Evolutionary conservation across 1,140 invertebrate genomes (phyloP).

Genomic region (Bombus soroeensis): DNA sequence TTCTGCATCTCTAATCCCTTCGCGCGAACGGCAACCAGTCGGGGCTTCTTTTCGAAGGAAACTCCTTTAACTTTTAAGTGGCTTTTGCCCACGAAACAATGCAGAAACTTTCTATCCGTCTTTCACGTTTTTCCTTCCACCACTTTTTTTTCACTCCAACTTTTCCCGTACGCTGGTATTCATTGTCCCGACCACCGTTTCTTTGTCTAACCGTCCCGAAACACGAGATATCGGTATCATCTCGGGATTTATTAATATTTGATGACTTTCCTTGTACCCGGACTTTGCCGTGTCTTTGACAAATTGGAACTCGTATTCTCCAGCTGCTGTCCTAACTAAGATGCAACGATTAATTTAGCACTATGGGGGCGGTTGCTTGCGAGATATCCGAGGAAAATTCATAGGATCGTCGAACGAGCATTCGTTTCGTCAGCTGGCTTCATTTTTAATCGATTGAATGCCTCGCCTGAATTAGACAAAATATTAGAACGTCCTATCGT

Average conservation of each 20-base stretch:
- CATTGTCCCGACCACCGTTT: slow-evolving; percentile 14
- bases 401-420: background rate
- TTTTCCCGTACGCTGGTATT: background rate
- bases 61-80: slow-evolving; percentile 74
- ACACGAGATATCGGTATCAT: slow-evolving; percentile 24
- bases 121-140: slow-evolving; percentile 10
- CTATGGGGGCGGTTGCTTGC: background rate
- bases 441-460: background rate
- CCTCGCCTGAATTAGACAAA: background rate
- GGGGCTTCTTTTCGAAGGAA: slow-evolving; percentile 57
- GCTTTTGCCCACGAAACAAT: slow-evolving; percentile 69
- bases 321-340: background rate
- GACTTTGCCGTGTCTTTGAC: background rate
- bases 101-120: slow-evolving; percentile 61
- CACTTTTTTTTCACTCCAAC: background rate
- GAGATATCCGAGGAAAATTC: background rate
- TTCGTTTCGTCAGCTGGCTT: background rate
- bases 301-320: background rate
- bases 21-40: slow-evolving; percentile 1
- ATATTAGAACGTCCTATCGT: background rate
- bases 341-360: background rate
- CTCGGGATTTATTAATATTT: slow-evolving; percentile 23
- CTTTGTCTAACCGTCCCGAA: slow-evolving; percentile 28
- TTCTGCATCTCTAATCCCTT: slow-evolving; percentile 30
- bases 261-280: background rate